phyloP scores from a whole-genome alignment of 2,888 invertebrate species.

The Apomyelois bistriatella region DNA sequence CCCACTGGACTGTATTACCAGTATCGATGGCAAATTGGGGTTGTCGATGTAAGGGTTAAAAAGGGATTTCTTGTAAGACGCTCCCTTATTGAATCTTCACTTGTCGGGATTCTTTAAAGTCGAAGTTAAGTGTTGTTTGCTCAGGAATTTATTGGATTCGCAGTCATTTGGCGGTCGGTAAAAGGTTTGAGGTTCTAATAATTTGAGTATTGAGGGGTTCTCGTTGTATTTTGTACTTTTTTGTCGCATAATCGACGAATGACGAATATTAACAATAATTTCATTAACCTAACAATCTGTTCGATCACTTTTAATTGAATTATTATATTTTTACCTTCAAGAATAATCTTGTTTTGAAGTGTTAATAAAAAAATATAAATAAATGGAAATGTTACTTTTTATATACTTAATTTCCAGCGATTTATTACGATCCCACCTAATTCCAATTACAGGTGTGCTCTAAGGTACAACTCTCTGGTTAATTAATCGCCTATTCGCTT shows the following conservation, averaged over 20 bases:
- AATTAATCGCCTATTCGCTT: too few relatives aligned
- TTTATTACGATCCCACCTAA: too few relatives aligned
- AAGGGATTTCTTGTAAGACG: slow-evolving; percentile 55
- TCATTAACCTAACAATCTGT: too few relatives aligned
- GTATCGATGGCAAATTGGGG: slow-evolving; percentile 77
- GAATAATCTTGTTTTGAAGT: too few relatives aligned
- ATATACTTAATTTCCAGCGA: too few relatives aligned
- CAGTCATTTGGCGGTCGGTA: slow-evolving; percentile 12
- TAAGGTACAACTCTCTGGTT: too few relatives aligned
- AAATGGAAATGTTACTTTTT: too few relatives aligned
- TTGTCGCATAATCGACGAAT: not conserved
- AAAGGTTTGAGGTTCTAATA: slow-evolving; percentile 9
- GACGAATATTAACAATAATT: too few relatives aligned
- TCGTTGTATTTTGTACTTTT: not conserved
- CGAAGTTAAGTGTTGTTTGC: slow-evolving; percentile 21
- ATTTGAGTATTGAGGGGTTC: not conserved
- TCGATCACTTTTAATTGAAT: too few relatives aligned
- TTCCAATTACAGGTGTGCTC: too few relatives aligned
- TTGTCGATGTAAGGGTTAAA: slow-evolving; percentile 55
- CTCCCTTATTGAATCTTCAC: slow-evolving; percentile 44
- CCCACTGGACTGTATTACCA: slow-evolving; percentile 57
- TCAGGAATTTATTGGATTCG: slow-evolving; percentile 20
- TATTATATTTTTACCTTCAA: too few relatives aligned
- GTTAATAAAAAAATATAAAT: too few relatives aligned
- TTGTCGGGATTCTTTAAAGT: slow-evolving; percentile 31